Base-by-base conservation (phyloP, 2,113 vertebrate species). In the Plotosus lineatus region DNA sequence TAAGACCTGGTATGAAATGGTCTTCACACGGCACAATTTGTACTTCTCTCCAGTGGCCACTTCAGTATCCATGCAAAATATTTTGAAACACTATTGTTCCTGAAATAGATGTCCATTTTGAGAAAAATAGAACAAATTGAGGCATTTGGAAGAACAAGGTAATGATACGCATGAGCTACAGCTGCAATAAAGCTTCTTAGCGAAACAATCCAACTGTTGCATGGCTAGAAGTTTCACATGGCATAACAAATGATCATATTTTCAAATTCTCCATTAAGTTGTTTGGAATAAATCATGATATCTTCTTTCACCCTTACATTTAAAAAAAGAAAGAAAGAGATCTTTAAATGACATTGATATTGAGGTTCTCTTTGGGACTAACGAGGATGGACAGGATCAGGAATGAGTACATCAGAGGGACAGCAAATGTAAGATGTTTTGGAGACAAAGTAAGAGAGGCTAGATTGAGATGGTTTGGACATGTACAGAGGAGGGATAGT, bases 1-100 rank as follows among this genome's bases (percentile, higher is more conserved):
- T 91, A 86, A 84, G 74, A 86, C 82, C 7, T 21, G 82, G 71
- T 84, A 83, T 86, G 85, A 90, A 87, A 91, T 90, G 88, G 90
- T 89, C 87, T 76, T 78, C 72, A 55, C 83, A 55, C 0, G 78
- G 69, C 85, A 82, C 71, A 75, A 80, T 81, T 74, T 21, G 38
- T 77, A 68, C 76, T 89, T 79, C 63, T 85, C 55, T 85, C 71
- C 72, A 86, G 71, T 42, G 51, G 78, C 85, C 79, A 80, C 36
- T 55, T 72, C 23, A n/a, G 60, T 81, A 85, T 86, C 50, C 77
- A 26, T 53, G 56, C 44, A 74, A 80, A 80, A 81, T 74, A 56
- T 83, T 75, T 72, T 82, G 55, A 80, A 77, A 78, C 40, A 36
- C 71, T 81, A 83, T 85, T 68, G 65, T 68, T 42, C 77, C 77